Base-by-base conservation (phyloP, 2,797 vertebrate genomes). In the Miichthys miiuy region DNA sequence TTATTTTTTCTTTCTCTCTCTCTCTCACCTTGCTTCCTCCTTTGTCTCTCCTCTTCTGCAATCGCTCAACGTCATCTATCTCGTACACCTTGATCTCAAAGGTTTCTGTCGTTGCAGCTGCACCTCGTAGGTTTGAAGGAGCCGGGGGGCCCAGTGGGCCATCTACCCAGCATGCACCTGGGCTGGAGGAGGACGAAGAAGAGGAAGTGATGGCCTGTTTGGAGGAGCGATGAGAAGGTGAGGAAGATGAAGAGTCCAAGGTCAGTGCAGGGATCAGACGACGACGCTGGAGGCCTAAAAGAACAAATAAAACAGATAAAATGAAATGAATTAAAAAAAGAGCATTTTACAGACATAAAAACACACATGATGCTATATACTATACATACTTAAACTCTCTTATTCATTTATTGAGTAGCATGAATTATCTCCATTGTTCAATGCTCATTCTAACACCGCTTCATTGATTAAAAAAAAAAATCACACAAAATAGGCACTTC, bases 61-160 rank as follows among this genome's bases (percentile, higher is more conserved):
- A 96, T 58, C 98, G 96, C 76, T 99, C 97, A 6, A 99, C 97
- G 0, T 99, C 97, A 12, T 99, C 98, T 2, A 99, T 99, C 87
- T 99, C 97, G n/a, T 99, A 99, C 73, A 99, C 98, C 85, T 99
- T 99, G 87, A 99, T 99, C 94, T 99, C 98, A n/a, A 99, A 99
- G 68, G 97, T 96, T 77, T 99, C 98, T 17, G 89, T 67, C 1
- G 88, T 68, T 11, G 82, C 66, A 0, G 95, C 89, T 0, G 96
- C 82, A 0, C 94, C 94, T 5, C 95, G 76, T 92, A 95, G 92
- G 93, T 96, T 88, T 6, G 89, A 71, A 8, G 93, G 61, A 9
- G 81, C 79, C 0, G 93, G 93, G 12, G 96, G 96, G 48, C 97
- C 90, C 63, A 99, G 91, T 0, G 98, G 97, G 1, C 98, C 98